Conservation (phyloP, 2,888 invertebrate genomes). For the Dicyrtomina minuta region DNA sequence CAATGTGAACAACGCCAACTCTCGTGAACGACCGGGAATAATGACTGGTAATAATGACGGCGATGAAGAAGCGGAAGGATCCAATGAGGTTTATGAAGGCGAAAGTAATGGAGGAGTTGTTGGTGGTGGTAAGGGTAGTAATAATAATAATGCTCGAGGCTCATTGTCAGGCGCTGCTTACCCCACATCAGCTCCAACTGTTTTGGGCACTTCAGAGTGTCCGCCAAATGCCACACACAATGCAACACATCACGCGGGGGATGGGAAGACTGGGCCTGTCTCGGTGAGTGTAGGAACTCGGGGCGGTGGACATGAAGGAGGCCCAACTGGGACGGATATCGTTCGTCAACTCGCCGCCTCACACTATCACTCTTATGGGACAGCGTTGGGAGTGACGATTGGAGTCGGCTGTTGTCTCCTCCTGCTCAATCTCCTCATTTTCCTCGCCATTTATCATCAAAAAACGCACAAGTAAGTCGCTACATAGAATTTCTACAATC, state of each 20-base stretch:
- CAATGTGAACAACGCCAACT: slow-evolving; percentile 8
- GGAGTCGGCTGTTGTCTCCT: slow-evolving; percentile 67
- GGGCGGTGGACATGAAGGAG: slow-evolving; percentile 20
- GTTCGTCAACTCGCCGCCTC: slow-evolving; percentile 62
- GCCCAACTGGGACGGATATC: slow-evolving; percentile 36
- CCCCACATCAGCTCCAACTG: slow-evolving; percentile 49
- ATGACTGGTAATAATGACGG: slow-evolving; percentile 20
- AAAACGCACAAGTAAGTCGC: slow-evolving; percentile 52
- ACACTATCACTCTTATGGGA: slow-evolving; percentile 85
- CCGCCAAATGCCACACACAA: slow-evolving; percentile 51
- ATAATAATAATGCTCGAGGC: slow-evolving; percentile 29
- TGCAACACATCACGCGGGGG: slow-evolving; percentile 18
- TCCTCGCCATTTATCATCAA: slow-evolving; percentile 53
- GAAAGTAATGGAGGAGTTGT: slow-evolving; percentile 3
- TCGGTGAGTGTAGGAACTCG: slow-evolving; percentile 24
- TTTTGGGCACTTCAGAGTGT: slow-evolving; percentile 53
- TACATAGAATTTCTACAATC: neutral
- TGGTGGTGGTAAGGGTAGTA: slow-evolving; percentile 4
- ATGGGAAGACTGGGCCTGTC: neutral
- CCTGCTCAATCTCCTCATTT: slow-evolving; percentile 53
- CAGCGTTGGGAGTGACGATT: slow-evolving; percentile 83
- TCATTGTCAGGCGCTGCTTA: slow-evolving; percentile 9
- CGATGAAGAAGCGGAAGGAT: slow-evolving; percentile 27
- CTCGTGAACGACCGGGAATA: slow-evolving; percentile 20
- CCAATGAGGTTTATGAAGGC: slow-evolving; percentile 22